phyloP scores from a whole-genome alignment of 2,113 vertebrate genomes.

The Tympanuchus pallidicinctus region DNA sequence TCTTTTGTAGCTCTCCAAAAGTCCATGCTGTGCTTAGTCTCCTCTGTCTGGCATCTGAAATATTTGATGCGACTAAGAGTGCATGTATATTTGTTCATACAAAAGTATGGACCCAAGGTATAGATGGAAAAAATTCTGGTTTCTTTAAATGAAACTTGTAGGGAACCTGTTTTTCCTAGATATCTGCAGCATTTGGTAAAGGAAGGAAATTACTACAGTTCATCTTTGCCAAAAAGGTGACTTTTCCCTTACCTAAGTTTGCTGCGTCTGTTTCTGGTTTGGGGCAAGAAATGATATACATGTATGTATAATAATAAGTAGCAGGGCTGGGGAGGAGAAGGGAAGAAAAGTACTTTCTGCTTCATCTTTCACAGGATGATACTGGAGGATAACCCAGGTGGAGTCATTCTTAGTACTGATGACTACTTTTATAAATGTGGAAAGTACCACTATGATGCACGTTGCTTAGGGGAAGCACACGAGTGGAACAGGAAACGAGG shows the following conservation, averaged over 20 bases:
- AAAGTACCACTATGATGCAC: slow-evolving; percentile 84
- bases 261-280: neutral
- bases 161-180: neutral
- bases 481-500: slow-evolving; percentile 94
- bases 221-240: neutral
- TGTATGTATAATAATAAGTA: neutral
- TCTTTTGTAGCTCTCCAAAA: neutral
- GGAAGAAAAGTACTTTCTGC: neutral
- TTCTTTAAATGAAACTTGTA: neutral
- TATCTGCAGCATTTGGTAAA: neutral
- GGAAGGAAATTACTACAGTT: neutral
- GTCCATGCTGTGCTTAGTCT: neutral
- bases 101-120: neutral
- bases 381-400: slow-evolving; percentile 87
- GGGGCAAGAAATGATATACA: neutral
- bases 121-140: neutral
- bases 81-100: neutral
- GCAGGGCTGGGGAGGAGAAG: neutral
- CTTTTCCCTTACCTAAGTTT: neutral
- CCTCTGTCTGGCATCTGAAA: neutral
- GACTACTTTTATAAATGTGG: slow-evolving; percentile 89
- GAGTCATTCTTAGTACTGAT: slow-evolving; percentile 90
- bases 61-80: neutral
- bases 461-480: slow-evolving; percentile 87
- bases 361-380: slow-evolving; percentile 81